A percentile compares a stretch with the other conserved stretches of the same genome.
Evolutionary conservation across 2,888 invertebrate species (phyloP).

Genomic region (Agrochola lychnidis): DNA sequence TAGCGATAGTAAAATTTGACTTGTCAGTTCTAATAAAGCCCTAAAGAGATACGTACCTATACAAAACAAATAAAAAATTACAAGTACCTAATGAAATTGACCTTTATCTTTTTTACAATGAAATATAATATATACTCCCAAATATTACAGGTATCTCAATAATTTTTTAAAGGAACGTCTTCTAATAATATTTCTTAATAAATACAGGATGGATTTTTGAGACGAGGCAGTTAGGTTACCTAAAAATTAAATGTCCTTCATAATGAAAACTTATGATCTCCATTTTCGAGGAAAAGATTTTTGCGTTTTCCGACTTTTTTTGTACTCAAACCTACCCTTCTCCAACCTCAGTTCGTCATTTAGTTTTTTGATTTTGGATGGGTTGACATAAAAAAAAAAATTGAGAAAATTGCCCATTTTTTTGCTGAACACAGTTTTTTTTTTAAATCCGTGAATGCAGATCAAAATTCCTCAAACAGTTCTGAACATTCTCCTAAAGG

Average conservation of each 20-base stretch:
- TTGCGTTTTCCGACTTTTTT: too few relatives aligned
- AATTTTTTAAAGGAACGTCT: not conserved
- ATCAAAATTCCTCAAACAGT: too few relatives aligned
- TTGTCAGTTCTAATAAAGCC: not conserved
- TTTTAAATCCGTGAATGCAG: too few relatives aligned
- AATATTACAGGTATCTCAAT: not conserved
- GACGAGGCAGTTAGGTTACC: not conserved
- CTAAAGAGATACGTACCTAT: not conserved
- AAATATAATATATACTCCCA: too few relatives aligned
- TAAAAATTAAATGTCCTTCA: too few relatives aligned
- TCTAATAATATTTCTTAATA: not conserved
- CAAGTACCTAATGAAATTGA: not conserved
- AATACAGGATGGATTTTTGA: not conserved
- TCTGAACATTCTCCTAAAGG: too few relatives aligned
- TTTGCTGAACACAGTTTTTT: not conserved
- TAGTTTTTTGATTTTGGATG: not conserved
- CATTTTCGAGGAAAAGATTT: too few relatives aligned
- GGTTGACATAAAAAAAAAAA: too few relatives aligned
- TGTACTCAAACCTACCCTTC: too few relatives aligned
- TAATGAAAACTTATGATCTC: too few relatives aligned
- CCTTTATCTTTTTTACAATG: not conserved
- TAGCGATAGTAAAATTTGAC: not conserved
- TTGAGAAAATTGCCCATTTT: not conserved
- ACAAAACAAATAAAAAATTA: not conserved
- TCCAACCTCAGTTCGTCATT: too few relatives aligned